Conservation (phyloP, 2,888 invertebrate genomes). For the Clunio marinus region DNA sequence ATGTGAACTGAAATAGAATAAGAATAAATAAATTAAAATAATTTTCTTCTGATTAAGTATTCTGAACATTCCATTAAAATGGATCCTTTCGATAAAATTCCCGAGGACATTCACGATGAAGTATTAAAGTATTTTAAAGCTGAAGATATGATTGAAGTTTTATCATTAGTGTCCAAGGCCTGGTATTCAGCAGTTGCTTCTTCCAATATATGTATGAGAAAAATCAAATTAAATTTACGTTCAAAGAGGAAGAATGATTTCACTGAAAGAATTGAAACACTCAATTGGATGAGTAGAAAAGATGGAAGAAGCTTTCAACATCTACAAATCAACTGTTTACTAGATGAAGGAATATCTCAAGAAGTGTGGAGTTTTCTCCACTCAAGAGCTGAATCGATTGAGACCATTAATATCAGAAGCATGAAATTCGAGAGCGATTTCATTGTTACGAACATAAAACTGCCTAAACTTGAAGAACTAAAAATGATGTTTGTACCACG, state of each 20-base stretch:
- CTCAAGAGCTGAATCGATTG: background rate
- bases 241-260: constrained; percentile 28
- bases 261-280: constrained; percentile 17
- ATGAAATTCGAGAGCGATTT: constrained; percentile 21
- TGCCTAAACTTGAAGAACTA: background rate
- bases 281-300: constrained; percentile 19
- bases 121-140: background rate
- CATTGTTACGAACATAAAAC: background rate
- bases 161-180: background rate
- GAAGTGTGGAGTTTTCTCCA: background rate
- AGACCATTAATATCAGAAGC: background rate
- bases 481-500: constrained; percentile 30
- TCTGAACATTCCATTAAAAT: too few relatives aligned
- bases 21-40: too few relatives aligned
- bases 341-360: background rate
- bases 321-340: background rate
- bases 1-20: too few relatives aligned
- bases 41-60: too few relatives aligned
- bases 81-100: constrained; percentile 27
- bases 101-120: constrained; percentile 1
- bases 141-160: background rate
- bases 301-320: background rate
- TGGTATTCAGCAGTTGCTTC: constrained; percentile 18
- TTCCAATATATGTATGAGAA: background rate
- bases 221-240: constrained; percentile 18